A percentile compares a stretch with the other conserved stretches of the same genome.
phyloP scores from a whole-genome alignment of 2,797 vertebrate genomes.

The Acanthornis magna region DNA sequence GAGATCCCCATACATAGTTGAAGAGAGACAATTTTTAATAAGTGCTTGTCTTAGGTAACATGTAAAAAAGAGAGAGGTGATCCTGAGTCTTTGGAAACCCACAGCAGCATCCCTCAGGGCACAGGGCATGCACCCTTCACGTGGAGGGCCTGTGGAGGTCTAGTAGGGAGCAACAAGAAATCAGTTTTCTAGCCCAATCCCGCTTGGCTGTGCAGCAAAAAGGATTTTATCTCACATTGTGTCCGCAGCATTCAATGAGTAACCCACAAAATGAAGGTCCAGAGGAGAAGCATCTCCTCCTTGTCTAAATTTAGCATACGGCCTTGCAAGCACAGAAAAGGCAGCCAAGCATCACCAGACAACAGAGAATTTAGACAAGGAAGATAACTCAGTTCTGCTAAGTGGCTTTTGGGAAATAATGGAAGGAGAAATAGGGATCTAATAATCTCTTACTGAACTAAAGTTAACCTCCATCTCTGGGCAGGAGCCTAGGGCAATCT shows the following conservation, averaged over 20 bases:
- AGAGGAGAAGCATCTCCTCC: neutral
- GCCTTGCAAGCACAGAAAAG: neutral
- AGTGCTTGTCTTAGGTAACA: neutral
- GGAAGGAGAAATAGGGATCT: neutral
- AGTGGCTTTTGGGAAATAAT: neutral
- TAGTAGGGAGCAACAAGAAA: neutral
- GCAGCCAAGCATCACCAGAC: neutral
- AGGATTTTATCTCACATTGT: neutral
- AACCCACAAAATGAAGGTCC: neutral
- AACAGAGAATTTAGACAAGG: neutral
- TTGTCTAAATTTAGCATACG: neutral
- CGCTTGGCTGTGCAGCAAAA: neutral
- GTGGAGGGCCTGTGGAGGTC: neutral
- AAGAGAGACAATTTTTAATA: neutral
- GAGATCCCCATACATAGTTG: rapidly evolving
- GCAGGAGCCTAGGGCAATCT: neutral
- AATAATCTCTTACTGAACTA: neutral
- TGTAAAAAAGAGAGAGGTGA: neutral
- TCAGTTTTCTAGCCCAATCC: neutral
- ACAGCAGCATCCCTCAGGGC: neutral
- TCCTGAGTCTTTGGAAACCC: neutral
- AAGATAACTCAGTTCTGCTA: neutral
- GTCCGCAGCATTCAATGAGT: neutral
- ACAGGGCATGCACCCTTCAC: neutral
- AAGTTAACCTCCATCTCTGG: neutral